These are phyloP conservation scores for Chromoteleia sp. DNA, from an alignment of 2,888 invertebrate species.

Conservation along the genomic window DNA sequence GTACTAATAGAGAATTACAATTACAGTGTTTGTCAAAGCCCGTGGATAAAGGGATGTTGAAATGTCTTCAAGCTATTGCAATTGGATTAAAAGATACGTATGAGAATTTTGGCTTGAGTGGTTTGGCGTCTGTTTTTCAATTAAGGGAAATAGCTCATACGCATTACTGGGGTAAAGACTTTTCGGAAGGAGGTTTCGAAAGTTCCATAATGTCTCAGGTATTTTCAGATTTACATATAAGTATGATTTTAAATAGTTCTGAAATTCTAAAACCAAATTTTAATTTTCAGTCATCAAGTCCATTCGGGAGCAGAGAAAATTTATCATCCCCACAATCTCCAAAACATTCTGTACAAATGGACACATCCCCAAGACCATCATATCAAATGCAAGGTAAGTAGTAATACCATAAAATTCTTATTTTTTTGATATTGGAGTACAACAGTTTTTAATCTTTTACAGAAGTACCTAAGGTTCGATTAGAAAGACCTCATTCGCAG, in stretches of 20 bases:
- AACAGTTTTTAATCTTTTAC: conserved; percentile 5
- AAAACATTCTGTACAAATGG: conserved; percentile 82
- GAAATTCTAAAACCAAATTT: no score
- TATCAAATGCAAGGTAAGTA: conserved; percentile 73
- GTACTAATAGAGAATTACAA: conserved; percentile 30
- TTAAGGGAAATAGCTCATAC: conserved; percentile 99
- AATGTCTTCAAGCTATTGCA: conserved; percentile 94
- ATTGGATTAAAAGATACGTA: conserved; percentile 96
- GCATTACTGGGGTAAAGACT: conserved; percentile 97
- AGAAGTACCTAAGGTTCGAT: conserved; percentile 87
- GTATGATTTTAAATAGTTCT: no score
- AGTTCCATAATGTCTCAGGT: conserved; percentile 86
- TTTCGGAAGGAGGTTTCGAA: conserved; percentile 86
- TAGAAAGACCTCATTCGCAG: conserved; percentile 87
- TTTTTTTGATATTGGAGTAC: background rate
- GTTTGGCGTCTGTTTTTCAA: conserved; percentile 98
- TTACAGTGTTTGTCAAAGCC: conserved; percentile 93
- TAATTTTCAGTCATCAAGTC: conserved; percentile 87
- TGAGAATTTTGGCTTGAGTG: conserved; percentile 96
- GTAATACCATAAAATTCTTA: background rate
- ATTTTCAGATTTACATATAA: conserved; percentile 19
- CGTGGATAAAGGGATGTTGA: conserved; percentile 98
- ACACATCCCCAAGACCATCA: conserved; percentile 88
- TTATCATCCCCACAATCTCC: conserved; percentile 88
- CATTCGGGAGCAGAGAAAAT: conserved; percentile 89